Evolutionary conservation across 2,113 vertebrate species (phyloP), one percentile per base, ranked within the genome.

Genomic region (Tamias sibiricus): DNA sequence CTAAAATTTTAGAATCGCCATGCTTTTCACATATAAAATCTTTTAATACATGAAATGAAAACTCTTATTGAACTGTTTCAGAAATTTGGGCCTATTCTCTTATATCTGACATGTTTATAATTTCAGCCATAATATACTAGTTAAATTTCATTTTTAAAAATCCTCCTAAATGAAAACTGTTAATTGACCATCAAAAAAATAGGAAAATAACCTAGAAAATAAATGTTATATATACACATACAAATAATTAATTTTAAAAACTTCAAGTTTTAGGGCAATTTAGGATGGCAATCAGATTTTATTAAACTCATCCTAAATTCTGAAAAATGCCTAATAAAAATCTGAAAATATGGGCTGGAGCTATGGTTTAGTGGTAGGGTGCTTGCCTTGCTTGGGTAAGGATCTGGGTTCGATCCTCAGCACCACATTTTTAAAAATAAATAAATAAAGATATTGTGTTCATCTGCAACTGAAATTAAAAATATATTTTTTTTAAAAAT

Each of bases 251-350:
- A 76, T 69, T 89, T 72, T 82, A 66, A 90, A 57, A 82, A 76
- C 1, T 42, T 72, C 17, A 87, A 69, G 19, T 13, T 77, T 76
- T 82, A 93, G 7, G 22, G 26, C 30, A 93, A 90, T 66, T 92
- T 49, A 81, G 37, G 69, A 84, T 42, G 37, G 42, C 59, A 91
- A 87, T 20, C 13, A 62, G 35, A 54, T n/a, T 64, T 93, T 59
- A 84, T 54, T 75, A 10, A 69, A 81, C 24, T 95, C 74, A 97
- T 76, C 79, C 57, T 95, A 94, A 89, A 52, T 82, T 92, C 40
- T 77, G 28, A 79, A 85, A 95, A 71, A 20, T 82, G 40, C 13
- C 44, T 35, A 87, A 85, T 37, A 87, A 94, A 84, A 91, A 76
- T 57, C 49, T 87, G 49, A 19, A 90, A 93, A 49, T 26, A 81